Evolutionary conservation across 2,797 vertebrate genomes (phyloP).

Genomic region (Enteromius viviparus): DNA sequence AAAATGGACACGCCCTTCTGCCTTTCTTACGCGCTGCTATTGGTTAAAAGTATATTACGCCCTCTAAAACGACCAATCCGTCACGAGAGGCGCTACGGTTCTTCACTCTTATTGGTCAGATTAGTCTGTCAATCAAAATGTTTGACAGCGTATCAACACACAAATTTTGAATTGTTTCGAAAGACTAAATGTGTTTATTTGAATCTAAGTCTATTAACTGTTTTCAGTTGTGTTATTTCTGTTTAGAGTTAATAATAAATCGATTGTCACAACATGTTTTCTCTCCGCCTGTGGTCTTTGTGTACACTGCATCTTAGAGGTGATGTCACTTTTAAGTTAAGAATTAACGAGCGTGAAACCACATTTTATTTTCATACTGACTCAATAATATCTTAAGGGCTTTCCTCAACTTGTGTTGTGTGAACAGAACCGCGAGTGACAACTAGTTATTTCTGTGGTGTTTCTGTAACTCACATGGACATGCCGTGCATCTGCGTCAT

Average conservation of each 20-base stretch:
- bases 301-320: not conserved
- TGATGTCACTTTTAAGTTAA: not conserved
- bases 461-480: not conserved
- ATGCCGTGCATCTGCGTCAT: not conserved
- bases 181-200: not conserved
- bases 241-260: not conserved
- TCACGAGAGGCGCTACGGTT: not conserved
- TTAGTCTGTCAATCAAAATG: not conserved
- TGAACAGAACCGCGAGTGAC: not conserved
- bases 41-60: not conserved
- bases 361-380: not conserved
- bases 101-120: not conserved
- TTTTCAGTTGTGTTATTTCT: not conserved
- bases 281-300: not conserved
- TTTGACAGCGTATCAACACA: not conserved
- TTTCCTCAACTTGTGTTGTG: not conserved
- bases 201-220: not conserved
- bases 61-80: not conserved
- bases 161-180: not conserved
- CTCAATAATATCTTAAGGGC: not conserved
- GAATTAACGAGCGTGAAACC: not conserved
- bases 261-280: not conserved
- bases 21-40: not conserved
- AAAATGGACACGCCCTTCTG: not conserved
- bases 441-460: not conserved